A percentile compares a stretch with the other conserved stretches of the same genome.
These are phyloP conservation scores for Myodes glareolus DNA, from an alignment of 2,113 vertebrate genomes.

Conservation along the genomic window DNA sequence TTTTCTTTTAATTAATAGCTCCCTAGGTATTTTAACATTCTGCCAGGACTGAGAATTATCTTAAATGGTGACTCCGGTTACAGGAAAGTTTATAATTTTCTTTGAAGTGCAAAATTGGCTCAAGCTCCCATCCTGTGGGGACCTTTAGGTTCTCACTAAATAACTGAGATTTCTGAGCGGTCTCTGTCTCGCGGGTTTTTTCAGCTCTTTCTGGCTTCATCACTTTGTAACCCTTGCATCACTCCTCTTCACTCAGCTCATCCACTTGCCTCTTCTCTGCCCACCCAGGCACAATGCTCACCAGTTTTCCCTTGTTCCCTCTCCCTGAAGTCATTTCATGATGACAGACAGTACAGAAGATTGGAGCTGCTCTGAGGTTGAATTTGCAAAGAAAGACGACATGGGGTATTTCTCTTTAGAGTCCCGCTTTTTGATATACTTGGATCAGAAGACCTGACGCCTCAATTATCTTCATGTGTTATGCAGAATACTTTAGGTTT, in stretches of 20 bases:
- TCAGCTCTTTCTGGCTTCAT: neutral
- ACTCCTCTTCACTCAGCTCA: neutral
- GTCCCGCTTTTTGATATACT: neutral
- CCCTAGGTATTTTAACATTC: neutral
- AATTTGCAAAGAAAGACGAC: neutral
- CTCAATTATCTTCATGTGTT: neutral
- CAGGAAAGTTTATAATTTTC: neutral
- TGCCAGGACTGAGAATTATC: neutral
- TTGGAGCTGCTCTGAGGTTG: neutral
- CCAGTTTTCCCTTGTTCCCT: neutral
- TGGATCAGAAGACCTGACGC: neutral
- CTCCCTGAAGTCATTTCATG: neutral
- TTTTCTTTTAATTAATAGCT: constrained; percentile 3
- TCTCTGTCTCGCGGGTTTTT: neutral
- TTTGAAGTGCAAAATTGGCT: neutral
- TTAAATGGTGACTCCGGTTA: neutral
- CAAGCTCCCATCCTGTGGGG: neutral
- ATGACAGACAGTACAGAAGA: neutral
- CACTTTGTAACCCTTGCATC: neutral
- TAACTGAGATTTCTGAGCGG: neutral
- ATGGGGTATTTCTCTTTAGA: neutral
- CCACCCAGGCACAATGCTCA: neutral
- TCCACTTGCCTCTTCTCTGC: neutral
- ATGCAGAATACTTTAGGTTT: neutral
- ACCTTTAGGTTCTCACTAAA: neutral